Evolutionary conservation across 2,888 invertebrate species (phyloP).

Genomic region (Ametastegia equiseti): DNA sequence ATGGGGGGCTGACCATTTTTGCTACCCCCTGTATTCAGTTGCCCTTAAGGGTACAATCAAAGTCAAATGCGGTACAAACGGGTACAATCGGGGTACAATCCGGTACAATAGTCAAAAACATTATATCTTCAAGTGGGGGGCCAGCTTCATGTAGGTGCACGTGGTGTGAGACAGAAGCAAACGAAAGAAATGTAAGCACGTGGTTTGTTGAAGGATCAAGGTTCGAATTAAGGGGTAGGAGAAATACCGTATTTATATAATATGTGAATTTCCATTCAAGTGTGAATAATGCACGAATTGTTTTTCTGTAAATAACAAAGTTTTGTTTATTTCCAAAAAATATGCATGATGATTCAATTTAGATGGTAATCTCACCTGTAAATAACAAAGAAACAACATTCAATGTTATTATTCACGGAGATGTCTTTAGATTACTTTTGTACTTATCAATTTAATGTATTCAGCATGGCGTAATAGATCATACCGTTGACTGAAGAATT

Average conservation of each 20-base stretch:
- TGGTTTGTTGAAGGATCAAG: too few species aligned
- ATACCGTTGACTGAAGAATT: too few species aligned
- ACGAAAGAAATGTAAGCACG: too few species aligned
- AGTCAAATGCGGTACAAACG: too few species aligned
- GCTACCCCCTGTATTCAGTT: too few species aligned
- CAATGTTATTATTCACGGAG: slow-evolving; percentile 25
- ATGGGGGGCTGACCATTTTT: too few species aligned
- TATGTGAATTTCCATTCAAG: background rate
- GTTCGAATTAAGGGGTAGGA: too few species aligned
- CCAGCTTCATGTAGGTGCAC: background rate
- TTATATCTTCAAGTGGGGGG: background rate
- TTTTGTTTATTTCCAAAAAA: slow-evolving; percentile 20
- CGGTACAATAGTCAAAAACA: background rate
- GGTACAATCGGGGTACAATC: background rate
- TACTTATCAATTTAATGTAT: background rate
- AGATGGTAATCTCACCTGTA: slow-evolving; percentile 22
- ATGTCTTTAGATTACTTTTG: slow-evolving; percentile 24
- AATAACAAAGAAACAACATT: slow-evolving; percentile 39
- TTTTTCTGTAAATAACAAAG: slow-evolving; percentile 42
- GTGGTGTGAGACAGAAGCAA: too few species aligned
- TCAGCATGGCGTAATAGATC: slow-evolving; percentile 21
- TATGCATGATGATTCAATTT: slow-evolving; percentile 16
- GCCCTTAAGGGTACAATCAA: too few species aligned
- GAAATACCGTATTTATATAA: too few species aligned
- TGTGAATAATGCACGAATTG: slow-evolving; percentile 18